Evolutionary conservation across 37 sponge, comb jelly and placozoan genomes (phyloP), one percentile per base, ranked within the genome.

Genomic region (Dysidea cf. avara): DNA sequence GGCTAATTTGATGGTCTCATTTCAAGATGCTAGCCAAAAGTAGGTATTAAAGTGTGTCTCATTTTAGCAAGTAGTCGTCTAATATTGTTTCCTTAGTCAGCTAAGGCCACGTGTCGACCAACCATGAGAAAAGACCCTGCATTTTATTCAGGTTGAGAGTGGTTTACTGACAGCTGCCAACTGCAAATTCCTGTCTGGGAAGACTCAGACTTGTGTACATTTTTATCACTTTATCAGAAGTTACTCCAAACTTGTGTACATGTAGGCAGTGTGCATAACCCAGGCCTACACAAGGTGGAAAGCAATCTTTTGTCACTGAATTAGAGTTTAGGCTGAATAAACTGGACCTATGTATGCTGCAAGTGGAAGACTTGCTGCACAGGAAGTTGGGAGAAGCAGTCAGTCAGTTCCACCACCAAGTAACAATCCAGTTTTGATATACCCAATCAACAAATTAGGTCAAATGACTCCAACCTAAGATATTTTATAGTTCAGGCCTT

Each of bases 111-210:
- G 48, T 73, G 74, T 30, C n/a, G 74, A 40, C 74, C 60, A 13
- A 73, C 74, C 17, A 73, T 73, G 74, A 9, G 61, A n/a, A 73
- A 33, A 49, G 24, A 60, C 39, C 74, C 74, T 22, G 53, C 61
- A 12, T 73, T 73, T 31, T 36, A n/a, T n/a, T n/a, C n/a, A n/a
- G n/a, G 57, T 73, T 56, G 21, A 60, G 25, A 25, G 39, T 25
- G 18, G 57, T n/a, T 17, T 26, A 55, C 25, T 55, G 25, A 55
- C 25, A 26, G 56, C 56, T 55, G 56, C 25, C 25, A 55, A 22
- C 25, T 55, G 25, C 22, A 22, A 55, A 22, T 22, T 55, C 25
- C 25, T 55, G 56, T 22, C 4, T 26, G 56, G 56, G 56, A 2
- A 26, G 25, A 55, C 56, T 4, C 61, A 58, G 14, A 73, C 61